phyloP scores from a whole-genome alignment of 1,140 invertebrate species.

The Ceratitis capitata region DNA sequence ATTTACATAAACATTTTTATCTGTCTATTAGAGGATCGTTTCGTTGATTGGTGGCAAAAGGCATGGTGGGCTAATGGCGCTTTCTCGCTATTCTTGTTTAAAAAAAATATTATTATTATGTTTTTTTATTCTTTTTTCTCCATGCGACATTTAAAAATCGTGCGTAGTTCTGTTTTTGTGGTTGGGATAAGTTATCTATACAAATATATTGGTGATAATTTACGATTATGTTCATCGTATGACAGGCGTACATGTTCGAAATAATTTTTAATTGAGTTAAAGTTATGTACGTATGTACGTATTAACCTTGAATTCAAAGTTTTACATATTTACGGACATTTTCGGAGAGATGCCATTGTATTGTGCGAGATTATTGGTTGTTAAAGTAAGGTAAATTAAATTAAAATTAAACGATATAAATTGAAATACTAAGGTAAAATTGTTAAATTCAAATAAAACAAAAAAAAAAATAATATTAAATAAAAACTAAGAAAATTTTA shows the following conservation, averaged over 20 bases:
- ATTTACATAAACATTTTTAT: constrained; percentile 28
- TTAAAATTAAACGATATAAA: no score
- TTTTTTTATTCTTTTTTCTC: not conserved
- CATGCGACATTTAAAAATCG: no score
- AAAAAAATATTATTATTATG: not conserved
- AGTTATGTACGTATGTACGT: not conserved
- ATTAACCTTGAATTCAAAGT: not conserved
- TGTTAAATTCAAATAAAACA: no score
- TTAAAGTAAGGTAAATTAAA: no score
- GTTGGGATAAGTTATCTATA: constrained; percentile 8
- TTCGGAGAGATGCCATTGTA: no score
- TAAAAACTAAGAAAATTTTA: no score
- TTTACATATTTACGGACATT: not conserved
- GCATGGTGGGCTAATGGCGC: not conserved
- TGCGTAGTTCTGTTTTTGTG: not conserved
- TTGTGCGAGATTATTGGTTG: no score
- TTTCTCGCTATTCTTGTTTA: constrained; percentile 1
- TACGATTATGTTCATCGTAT: not conserved
- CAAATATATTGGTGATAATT: constrained; percentile 32
- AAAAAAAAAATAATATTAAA: no score
- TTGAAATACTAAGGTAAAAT: no score
- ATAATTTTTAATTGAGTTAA: constrained; percentile 8
- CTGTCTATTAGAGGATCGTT: constrained; percentile 7
- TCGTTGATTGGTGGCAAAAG: not conserved
- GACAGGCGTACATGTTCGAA: constrained; percentile 19